Evolutionary conservation across 2,888 invertebrate genomes (phyloP), one percentile per base, ranked within the genome.

Genomic region (Megastigmus dorsalis): DNA sequence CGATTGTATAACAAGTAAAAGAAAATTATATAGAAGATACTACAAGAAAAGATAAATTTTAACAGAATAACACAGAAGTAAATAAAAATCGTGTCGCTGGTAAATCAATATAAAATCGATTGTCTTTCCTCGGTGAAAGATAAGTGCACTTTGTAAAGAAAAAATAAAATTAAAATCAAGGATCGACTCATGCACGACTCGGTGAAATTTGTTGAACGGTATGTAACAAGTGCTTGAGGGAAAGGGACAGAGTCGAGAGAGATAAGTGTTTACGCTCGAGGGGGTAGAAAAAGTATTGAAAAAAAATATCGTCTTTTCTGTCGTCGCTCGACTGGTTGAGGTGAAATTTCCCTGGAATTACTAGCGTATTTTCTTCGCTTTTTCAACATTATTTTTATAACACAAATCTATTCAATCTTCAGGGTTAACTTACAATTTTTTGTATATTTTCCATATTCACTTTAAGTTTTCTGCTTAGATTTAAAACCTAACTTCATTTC

Each of bases 221-320:
- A n/a, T n/a, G n/a, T 55, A 75, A 69, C 69, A 70, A 66, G 60
- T 75, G 60, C 63, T 52, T 38, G 26, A 62, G 15, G 36, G n/a
- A n/a, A n/a, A 60, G 26, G 38, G 28, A 57, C 26, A 62, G 28
- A 57, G 65, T 50, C 59, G 52, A 66, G 57, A 60, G 59, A 59
- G 54, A 60, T 57, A 54, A 60, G 59, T 66, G 59, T 66, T 59
- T 59, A 65, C 43, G 65, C 72, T 66, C 33, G 45, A 66, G 26
- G 38, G 48, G 33, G 13, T 10, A 18, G 3, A 13, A 13, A 28
- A n/a, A 30, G 20, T n/a, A 26, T 52, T 41, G 38, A 13, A 55
- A 67, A 23, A 33, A 67, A 45, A 45, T 55, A 38, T 50, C n/a
- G 50, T 26, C 23, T 66, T 55, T 41, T 66, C 15, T 13, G 28